A percentile compares a stretch with the other conserved stretches of the same genome.
Evolutionary conservation across 1,140 invertebrate species (phyloP).

Genomic region (Augochlora pura): DNA sequence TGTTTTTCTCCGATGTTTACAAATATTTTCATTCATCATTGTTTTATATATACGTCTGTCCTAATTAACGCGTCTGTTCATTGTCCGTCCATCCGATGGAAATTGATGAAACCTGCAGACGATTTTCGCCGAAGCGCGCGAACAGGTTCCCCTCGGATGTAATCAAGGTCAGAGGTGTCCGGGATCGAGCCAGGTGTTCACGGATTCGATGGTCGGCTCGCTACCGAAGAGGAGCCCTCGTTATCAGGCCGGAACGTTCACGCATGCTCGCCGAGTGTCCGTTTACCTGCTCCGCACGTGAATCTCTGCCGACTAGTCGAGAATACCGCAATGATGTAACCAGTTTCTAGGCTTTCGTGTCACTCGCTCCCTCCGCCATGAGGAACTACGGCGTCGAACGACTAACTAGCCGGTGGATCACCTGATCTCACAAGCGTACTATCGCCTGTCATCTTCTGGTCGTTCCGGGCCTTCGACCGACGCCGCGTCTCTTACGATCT

Average conservation of each 20-base stretch:
- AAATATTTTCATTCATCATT: too few species aligned
- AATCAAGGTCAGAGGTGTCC: too few species aligned
- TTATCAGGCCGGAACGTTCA: conserved; percentile 16
- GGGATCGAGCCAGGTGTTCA: too few species aligned
- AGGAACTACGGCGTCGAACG: conserved; percentile 48
- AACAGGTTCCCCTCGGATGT: too few species aligned
- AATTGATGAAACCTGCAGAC: too few species aligned
- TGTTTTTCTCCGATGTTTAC: too few species aligned
- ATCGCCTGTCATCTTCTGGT: conserved; percentile 24
- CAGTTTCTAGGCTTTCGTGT: conserved; percentile 63
- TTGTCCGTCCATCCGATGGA: too few species aligned
- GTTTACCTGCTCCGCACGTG: conserved; percentile 14
- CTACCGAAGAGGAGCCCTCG: background rate
- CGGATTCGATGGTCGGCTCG: background rate
- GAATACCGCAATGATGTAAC: conserved; percentile 56
- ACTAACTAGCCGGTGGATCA: conserved; percentile 54
- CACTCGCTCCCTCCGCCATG: conserved; percentile 53
- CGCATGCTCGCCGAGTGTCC: background rate
- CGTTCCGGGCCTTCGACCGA: too few species aligned
- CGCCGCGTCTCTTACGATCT: too few species aligned
- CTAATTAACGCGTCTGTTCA: too few species aligned
- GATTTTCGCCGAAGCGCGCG: too few species aligned
- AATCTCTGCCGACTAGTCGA: conserved; percentile 40
- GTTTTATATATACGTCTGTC: too few species aligned
- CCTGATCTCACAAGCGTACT: conserved; percentile 50